A percentile compares a stretch with the other conserved stretches of the same genome.
Evolutionary conservation across 2,888 invertebrate species (phyloP).

Genomic region (Podabrus alpinus): DNA sequence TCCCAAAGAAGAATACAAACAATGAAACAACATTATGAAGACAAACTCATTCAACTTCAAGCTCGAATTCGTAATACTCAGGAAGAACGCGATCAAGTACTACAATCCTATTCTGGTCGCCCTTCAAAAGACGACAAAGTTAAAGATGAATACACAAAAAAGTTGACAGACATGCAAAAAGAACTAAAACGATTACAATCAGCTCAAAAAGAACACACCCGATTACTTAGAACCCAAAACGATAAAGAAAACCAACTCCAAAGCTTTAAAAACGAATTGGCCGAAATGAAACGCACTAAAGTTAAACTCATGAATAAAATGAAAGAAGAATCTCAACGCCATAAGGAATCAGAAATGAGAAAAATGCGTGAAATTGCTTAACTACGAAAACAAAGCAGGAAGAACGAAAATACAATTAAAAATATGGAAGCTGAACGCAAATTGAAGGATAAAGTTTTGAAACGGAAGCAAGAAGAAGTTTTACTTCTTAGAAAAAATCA

Average conservation of each 20-base stretch:
- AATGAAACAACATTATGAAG: slow-evolving; percentile 90
- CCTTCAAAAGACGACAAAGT: slow-evolving; percentile 69
- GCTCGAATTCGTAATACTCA: slow-evolving; percentile 85
- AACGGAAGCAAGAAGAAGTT: slow-evolving; percentile 89
- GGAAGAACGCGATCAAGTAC: slow-evolving; percentile 87
- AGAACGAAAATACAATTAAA: slow-evolving; percentile 85
- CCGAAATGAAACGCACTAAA: slow-evolving; percentile 83
- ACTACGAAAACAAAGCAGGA: slow-evolving; percentile 85
- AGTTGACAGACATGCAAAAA: slow-evolving; percentile 79
- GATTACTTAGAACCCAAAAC: slow-evolving; percentile 79
- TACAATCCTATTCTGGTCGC: slow-evolving; percentile 58
- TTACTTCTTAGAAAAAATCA: slow-evolving; percentile 73
- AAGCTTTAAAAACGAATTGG: slow-evolving; percentile 72
- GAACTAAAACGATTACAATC: slow-evolving; percentile 84
- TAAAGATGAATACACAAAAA: slow-evolving; percentile 88
- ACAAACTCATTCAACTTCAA: slow-evolving; percentile 82
- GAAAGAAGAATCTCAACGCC: slow-evolving; percentile 86
- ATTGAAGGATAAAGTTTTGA: slow-evolving; percentile 86
- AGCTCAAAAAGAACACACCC: slow-evolving; percentile 87
- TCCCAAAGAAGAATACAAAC: slow-evolving; percentile 85
- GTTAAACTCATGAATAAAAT: slow-evolving; percentile 89
- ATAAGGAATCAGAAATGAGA: slow-evolving; percentile 79
- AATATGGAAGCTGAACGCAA: slow-evolving; percentile 85
- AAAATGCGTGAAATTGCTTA: slow-evolving; percentile 88
- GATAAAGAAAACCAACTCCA: slow-evolving; percentile 77